These are phyloP conservation scores for Cyclopterus lumpus DNA, from an alignment of 2,797 vertebrate species.

Conservation along the genomic window DNA sequence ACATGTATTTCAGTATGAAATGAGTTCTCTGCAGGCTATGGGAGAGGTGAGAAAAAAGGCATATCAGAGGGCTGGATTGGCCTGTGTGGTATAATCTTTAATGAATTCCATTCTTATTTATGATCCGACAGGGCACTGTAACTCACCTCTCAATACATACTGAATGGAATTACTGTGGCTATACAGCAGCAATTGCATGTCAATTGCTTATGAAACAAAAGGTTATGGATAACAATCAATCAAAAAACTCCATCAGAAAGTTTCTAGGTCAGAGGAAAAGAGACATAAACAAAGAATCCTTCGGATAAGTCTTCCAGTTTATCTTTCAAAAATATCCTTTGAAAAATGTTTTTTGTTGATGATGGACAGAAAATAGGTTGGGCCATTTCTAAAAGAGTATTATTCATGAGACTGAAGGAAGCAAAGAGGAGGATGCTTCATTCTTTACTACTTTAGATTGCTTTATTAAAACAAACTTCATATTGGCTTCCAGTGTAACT, in stretches of 20 bases:
- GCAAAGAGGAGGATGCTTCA: constrained; percentile 56
- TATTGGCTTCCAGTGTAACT: constrained; percentile 71
- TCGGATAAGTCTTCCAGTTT: constrained; percentile 40
- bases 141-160: constrained; percentile 71
- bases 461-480: constrained; percentile 82
- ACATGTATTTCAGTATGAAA: constrained; percentile 78
- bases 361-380: constrained; percentile 57
- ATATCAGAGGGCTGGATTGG: constrained; percentile 65
- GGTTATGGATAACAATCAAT: constrained; percentile 75
- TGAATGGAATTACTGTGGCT: constrained; percentile 68
- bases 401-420: constrained; percentile 58
- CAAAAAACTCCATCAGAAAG: constrained; percentile 60
- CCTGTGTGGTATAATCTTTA: constrained; percentile 75
- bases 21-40: constrained; percentile 76
- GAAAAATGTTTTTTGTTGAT: constrained; percentile 40
- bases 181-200: constrained; percentile 74
- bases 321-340: constrained; percentile 54
- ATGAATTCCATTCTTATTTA: constrained; percentile 84
- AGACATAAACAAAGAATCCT: constrained; percentile 42
- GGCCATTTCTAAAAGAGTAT: constrained; percentile 40
- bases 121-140: constrained; percentile 75
- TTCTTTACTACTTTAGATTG: constrained; percentile 60
- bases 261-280: constrained; percentile 64
- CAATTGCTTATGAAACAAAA: constrained; percentile 78
- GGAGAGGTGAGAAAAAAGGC: constrained; percentile 69